Conservation (phyloP, 2,113 vertebrate genomes). For the Hiodon tergisus region DNA sequence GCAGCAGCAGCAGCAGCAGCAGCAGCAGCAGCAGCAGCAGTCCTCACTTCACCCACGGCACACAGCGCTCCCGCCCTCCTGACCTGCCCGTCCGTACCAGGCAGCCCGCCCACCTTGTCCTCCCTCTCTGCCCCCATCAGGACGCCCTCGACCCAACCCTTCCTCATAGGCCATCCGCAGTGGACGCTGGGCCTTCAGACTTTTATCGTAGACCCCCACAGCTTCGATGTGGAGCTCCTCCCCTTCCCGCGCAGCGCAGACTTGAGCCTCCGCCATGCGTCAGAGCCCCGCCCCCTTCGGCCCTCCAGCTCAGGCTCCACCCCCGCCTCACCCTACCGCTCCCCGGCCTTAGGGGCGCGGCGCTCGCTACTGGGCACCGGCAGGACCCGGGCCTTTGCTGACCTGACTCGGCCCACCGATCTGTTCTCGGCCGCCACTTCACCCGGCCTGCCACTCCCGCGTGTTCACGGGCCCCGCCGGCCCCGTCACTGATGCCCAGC, state of each 20-base stretch:
- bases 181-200: slow-evolving; percentile 58
- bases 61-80: slow-evolving; percentile 35
- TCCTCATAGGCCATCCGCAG: slow-evolving; percentile 46
- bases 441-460: slow-evolving; percentile 8
- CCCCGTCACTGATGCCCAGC: slow-evolving; percentile 14
- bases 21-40: not conserved
- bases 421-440: not conserved
- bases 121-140: slow-evolving; percentile 33
- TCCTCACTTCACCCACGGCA: not conserved
- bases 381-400: slow-evolving; percentile 22
- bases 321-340: slow-evolving; percentile 53
- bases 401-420: not conserved
- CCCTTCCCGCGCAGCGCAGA: slow-evolving; percentile 36
- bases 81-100: slow-evolving; percentile 27
- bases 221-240: slow-evolving; percentile 42
- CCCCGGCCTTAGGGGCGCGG: slow-evolving; percentile 43
- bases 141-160: slow-evolving; percentile 37
- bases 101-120: slow-evolving; percentile 50
- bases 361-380: slow-evolving; percentile 10
- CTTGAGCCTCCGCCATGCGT: slow-evolving; percentile 36
- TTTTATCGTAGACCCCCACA: slow-evolving; percentile 55
- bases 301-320: slow-evolving; percentile 38
- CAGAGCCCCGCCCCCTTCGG: slow-evolving; percentile 37
- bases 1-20: slow-evolving; percentile 1
- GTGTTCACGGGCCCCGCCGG: slow-evolving; percentile 18